Evolutionary conservation across 2,113 vertebrate species (phyloP).

Genomic region (Narcine bancroftii): DNA sequence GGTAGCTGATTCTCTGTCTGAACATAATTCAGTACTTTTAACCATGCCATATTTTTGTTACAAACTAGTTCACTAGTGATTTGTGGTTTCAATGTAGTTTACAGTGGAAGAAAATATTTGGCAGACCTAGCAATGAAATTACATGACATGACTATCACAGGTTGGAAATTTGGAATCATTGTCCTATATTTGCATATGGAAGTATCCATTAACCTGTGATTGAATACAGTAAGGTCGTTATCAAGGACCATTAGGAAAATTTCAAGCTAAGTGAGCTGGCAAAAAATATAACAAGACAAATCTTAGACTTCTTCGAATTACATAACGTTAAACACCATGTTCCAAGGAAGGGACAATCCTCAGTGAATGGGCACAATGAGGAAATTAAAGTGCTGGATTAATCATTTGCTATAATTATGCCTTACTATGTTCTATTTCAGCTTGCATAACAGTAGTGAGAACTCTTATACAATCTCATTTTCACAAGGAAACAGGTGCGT

Average conservation of each 20-base stretch:
- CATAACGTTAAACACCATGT: background rate
- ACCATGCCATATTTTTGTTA: background rate
- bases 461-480: background rate
- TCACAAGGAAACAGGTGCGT: conserved; percentile 19
- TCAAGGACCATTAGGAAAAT: background rate
- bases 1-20: too few relatives aligned
- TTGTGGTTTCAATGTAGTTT: background rate
- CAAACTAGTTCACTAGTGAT: background rate
- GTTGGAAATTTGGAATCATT: background rate
- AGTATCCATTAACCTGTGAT: background rate
- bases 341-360: background rate
- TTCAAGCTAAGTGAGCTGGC: background rate
- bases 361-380: background rate
- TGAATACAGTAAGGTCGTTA: background rate
- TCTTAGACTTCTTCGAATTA: background rate
- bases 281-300: background rate
- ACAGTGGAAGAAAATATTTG: background rate
- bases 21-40: background rate
- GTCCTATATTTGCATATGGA: background rate
- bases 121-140: background rate
- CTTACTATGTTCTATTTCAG: background rate
- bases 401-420: background rate
- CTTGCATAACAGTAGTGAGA: background rate
- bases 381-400: background rate
- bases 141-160: background rate